Conservation (phyloP, 2,888 invertebrate genomes). For the Neoascia interrupta region DNA sequence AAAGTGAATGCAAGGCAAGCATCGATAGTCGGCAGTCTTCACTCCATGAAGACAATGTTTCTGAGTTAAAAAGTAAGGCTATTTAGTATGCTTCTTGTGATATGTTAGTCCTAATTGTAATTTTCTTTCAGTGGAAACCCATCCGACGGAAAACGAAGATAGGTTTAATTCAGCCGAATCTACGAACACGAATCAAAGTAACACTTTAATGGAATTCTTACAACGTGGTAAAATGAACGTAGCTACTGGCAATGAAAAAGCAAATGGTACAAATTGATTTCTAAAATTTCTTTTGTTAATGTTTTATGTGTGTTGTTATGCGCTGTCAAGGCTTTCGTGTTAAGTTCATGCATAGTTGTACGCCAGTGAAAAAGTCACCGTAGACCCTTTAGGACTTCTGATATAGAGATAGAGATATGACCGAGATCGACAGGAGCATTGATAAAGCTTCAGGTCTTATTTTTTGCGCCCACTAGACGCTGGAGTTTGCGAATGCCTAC, state of each 20-base stretch:
- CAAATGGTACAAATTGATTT: conserved; percentile 35
- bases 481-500: too few species aligned
- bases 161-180: conserved; percentile 3
- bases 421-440: too few species aligned
- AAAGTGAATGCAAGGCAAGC: conserved; percentile 47
- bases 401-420: too few species aligned
- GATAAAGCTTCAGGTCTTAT: too few species aligned
- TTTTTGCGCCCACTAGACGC: too few species aligned
- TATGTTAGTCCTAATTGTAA: not conserved
- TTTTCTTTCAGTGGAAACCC: conserved; percentile 13
- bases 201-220: conserved; percentile 85
- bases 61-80: conserved; percentile 83
- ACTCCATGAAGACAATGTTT: conserved; percentile 83
- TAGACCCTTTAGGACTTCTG: too few species aligned
- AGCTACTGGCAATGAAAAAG: not conserved
- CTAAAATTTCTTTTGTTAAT: too few species aligned
- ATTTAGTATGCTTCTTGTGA: not conserved
- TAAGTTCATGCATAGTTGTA: too few species aligned
- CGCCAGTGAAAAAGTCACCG: too few species aligned
- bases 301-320: too few species aligned
- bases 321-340: too few species aligned
- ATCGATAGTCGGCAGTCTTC: conserved; percentile 81
- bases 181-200: conserved; percentile 66
- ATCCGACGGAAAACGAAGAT: not conserved
- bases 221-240: conserved; percentile 82